Percentiles rank a stretch among this genome's conserved stretches.
Evolutionary conservation across 2,113 vertebrate genomes (phyloP).

Genomic region (Echinops telfairi): DNA sequence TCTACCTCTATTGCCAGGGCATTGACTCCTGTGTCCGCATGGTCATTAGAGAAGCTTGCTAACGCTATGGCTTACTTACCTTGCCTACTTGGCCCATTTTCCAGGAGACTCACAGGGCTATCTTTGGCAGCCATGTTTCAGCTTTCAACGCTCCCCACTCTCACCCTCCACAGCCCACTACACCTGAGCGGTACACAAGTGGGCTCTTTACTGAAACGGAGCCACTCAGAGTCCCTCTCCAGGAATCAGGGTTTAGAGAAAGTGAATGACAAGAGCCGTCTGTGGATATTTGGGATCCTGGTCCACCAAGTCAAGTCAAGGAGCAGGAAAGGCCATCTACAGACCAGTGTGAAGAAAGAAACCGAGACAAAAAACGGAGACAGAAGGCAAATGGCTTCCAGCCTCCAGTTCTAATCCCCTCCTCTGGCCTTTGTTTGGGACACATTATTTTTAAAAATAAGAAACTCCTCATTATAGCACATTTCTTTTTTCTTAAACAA

Average conservation of each 20-base stretch:
- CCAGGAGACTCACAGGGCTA: not conserved
- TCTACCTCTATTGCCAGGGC: not conserved
- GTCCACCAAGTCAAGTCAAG: not conserved
- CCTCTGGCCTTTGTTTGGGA: not conserved
- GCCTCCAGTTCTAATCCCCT: not conserved
- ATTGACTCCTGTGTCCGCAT: not conserved
- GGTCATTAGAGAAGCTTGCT: conserved; percentile 17
- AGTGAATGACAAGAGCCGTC: not conserved
- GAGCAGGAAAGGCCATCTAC: not conserved
- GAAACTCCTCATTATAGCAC: not conserved
- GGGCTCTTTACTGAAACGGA: not conserved
- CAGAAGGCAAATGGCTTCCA: not conserved
- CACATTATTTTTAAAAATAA: not conserved
- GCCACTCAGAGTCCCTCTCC: not conserved
- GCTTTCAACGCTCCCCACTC: not conserved
- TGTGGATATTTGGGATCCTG: not conserved
- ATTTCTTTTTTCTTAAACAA: not conserved
- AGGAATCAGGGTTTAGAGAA: not conserved
- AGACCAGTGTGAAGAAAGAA: not conserved
- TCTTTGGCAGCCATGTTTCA: not conserved
- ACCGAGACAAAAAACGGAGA: not conserved
- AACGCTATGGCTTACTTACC: not conserved
- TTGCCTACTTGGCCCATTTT: not conserved
- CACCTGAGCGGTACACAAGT: not conserved
- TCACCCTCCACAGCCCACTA: too few relatives aligned